A percentile compares a stretch with the other conserved stretches of the same genome.
phyloP scores from a whole-genome alignment of 2,797 vertebrate species.

The Dromococcyx pavoninus region DNA sequence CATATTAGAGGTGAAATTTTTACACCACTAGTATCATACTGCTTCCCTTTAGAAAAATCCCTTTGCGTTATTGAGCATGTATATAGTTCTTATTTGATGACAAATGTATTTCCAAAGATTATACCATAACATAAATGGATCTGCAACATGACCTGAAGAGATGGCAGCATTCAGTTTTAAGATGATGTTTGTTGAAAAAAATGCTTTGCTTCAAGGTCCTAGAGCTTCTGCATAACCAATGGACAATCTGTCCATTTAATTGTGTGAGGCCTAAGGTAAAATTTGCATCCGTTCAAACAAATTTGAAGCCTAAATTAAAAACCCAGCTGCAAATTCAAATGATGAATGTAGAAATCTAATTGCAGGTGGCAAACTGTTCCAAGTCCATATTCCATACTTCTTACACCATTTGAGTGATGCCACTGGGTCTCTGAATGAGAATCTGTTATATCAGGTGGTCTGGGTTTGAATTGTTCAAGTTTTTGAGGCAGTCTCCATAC shows the following conservation, averaged over 20 bases:
- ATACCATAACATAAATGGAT: accelerated
- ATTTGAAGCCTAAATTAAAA: background rate
- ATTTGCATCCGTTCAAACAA: background rate
- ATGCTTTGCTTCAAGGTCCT: background rate
- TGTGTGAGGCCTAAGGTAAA: background rate
- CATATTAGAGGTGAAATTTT: background rate
- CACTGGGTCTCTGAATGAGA: background rate
- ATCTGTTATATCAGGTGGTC: background rate
- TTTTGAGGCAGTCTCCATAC: background rate
- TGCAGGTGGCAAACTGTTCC: background rate
- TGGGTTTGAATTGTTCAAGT: background rate
- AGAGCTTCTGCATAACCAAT: background rate
- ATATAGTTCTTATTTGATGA: background rate
- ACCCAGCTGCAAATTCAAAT: background rate
- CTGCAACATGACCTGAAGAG: background rate
- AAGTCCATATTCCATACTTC: background rate
- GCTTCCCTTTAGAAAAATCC: background rate
- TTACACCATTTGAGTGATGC: background rate
- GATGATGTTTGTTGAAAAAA: background rate
- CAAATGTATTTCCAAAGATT: background rate
- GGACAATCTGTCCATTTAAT: background rate
- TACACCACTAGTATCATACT: background rate
- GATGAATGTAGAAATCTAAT: background rate
- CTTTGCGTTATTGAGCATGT: background rate
- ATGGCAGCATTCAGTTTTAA: background rate